phyloP scores from a whole-genome alignment of 2,888 invertebrate species.

The Microchrysa polita region DNA sequence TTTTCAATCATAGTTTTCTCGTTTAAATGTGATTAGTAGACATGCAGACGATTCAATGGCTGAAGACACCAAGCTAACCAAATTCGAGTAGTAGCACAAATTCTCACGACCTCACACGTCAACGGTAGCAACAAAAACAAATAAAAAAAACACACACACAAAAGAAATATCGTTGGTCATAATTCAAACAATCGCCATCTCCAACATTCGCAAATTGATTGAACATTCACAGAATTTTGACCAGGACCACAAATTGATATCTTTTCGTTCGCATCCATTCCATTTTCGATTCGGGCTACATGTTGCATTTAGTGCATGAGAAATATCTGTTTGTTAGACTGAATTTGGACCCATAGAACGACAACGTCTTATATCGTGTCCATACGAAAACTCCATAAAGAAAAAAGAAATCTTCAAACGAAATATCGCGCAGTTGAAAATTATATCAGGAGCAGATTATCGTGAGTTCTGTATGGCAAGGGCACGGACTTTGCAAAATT shows the following conservation, averaged over 20 bases:
- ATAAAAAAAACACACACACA: too few relatives aligned
- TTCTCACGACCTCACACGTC: constrained; percentile 46
- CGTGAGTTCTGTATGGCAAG: constrained; percentile 25
- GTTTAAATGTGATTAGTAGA: too few relatives aligned
- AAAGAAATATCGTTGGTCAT: constrained; percentile 42
- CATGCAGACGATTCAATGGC: too few relatives aligned
- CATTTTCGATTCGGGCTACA: constrained; percentile 8
- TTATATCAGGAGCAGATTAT: constrained; percentile 35
- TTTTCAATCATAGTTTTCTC: too few relatives aligned
- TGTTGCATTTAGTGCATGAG: neutral
- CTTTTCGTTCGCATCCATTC: constrained; percentile 35
- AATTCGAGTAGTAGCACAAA: too few relatives aligned
- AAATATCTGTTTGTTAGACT: constrained; percentile 1
- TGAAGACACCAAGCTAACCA: too few relatives aligned
- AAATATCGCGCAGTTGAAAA: neutral
- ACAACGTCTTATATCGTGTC: neutral
- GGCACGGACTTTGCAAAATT: constrained; percentile 51
- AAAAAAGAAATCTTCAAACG: neutral
- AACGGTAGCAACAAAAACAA: constrained; percentile 30
- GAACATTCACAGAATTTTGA: constrained; percentile 51
- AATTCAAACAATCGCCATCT: constrained; percentile 50
- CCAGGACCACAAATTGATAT: constrained; percentile 49
- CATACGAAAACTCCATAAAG: constrained; percentile 1
- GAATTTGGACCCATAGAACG: constrained; percentile 46
- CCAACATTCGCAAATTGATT: constrained; percentile 47